Base-by-base conservation (phyloP, 1,140 invertebrate genomes). In the Drosophila parabipectinata region DNA sequence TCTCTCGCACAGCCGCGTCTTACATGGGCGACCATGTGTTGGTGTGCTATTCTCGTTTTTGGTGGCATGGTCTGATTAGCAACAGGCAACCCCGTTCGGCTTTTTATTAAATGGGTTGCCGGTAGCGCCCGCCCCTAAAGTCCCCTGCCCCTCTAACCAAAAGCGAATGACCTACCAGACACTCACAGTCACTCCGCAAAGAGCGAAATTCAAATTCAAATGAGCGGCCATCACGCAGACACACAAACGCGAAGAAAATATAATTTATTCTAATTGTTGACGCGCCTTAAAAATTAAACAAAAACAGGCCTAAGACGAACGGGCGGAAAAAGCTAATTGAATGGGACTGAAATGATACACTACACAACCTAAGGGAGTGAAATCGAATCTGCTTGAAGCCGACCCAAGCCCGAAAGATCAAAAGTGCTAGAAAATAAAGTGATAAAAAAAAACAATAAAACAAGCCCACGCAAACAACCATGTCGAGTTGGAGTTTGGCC, bases 401-500 rank as follows among this genome's bases (percentile, higher is more conserved):
- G 56, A 62, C 39, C 28, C 30, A 8, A 24, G 53, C 48, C 47
- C 45, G 10, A 34, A 44, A 53, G 37, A 72, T 72, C 63, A 68
- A 68, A 72, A 54, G 57, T 39, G 39, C n/a, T 26, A 21, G 1
- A 4, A 48, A 21, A 48, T 4, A n/a, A 34, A 48, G 10, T 12
- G 15, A 39, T 62, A 32, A 12, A 44, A 48, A 48, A 47, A 18
- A 48, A 37, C 10, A 37, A 12, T 18, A 41, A 5, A 53, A 24
- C 5, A 56, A 9, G 26, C 44, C 61, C 61, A 69, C 9, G 78
- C 32, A 8, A 34, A 34, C 10, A 37, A 37, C 21, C 32, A 87
- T 87, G 82, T 87, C 82, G 52, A 87, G 82, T 58, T 87, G 82
- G 82, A 87, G 82, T 57, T 82, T 87, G 75, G 82, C 82, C 44